These are phyloP conservation scores for Dromiciops gliroides DNA, from an alignment of 2,113 vertebrate genomes.

Conservation along the genomic window DNA sequence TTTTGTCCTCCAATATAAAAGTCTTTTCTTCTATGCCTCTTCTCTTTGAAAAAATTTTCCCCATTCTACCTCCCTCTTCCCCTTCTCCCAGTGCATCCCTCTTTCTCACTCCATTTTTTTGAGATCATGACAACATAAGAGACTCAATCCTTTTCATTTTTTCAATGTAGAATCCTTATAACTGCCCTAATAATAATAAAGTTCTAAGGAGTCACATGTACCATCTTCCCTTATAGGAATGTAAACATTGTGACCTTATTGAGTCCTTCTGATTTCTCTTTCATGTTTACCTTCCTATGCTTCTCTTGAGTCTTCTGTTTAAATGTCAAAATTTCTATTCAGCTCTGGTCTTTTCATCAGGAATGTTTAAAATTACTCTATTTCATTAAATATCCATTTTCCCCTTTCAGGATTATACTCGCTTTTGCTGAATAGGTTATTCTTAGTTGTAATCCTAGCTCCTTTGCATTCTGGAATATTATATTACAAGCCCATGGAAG, in stretches of 20 bases:
- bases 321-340: background rate
- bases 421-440: background rate
- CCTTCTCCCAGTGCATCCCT: background rate
- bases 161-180: background rate
- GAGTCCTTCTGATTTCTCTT: background rate
- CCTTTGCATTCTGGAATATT: background rate
- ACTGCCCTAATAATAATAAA: background rate
- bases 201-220: no score
- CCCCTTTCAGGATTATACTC: background rate
- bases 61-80: background rate
- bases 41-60: background rate
- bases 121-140: background rate
- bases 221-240: background rate
- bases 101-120: background rate
- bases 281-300: background rate
- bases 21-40: background rate
- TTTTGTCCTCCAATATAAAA: background rate
- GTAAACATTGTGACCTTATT: background rate
- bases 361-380: background rate
- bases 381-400: background rate
- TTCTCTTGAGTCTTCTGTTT: background rate
- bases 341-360: background rate
- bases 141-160: background rate
- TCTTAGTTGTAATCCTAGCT: background rate
- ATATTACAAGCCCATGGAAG: background rate